Percentiles rank a stretch among this genome's conserved stretches.
Conservation (phyloP, 2,888 invertebrate genomes). For the Oxyteleia sp. region DNA sequence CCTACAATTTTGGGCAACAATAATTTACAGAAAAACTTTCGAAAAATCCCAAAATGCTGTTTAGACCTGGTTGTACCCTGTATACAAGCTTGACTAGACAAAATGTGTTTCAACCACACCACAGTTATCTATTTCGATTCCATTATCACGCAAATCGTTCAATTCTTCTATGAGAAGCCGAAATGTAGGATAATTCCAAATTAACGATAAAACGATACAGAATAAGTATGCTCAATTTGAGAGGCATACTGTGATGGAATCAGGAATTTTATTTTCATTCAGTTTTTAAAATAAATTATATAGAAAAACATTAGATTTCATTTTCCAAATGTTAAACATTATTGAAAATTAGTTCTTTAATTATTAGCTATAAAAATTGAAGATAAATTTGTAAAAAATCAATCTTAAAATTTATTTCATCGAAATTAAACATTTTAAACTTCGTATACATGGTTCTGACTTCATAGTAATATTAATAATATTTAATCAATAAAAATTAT, state of each 20-base stretch:
- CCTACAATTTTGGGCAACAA: slow-evolving; percentile 17
- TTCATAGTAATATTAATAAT: too few species aligned
- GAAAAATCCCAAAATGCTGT: slow-evolving; percentile 28
- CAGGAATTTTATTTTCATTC: too few species aligned
- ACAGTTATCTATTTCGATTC: slow-evolving; percentile 12
- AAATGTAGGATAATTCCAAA: slow-evolving; percentile 41
- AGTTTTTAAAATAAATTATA: too few species aligned
- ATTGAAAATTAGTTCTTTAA: too few species aligned
- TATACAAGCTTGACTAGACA: slow-evolving; percentile 27
- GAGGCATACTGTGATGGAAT: slow-evolving; percentile 28
- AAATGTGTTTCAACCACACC: slow-evolving; percentile 17
- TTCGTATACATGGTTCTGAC: too few species aligned
- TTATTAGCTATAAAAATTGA: too few species aligned
- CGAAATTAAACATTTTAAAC: too few species aligned
- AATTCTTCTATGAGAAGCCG: slow-evolving; percentile 23
- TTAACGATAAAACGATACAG: slow-evolving; percentile 19
- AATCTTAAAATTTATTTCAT: too few species aligned
- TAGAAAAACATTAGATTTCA: too few species aligned
- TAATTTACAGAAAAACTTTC: slow-evolving; percentile 23
- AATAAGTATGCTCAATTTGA: slow-evolving; percentile 14
- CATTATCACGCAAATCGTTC: slow-evolving; percentile 29
- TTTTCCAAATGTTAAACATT: too few species aligned
- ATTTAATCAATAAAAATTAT: too few species aligned
- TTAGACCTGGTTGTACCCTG: slow-evolving; percentile 42
- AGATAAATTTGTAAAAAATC: too few species aligned